A percentile compares a stretch with the other conserved stretches of the same genome.
Conservation (phyloP, 2,888 invertebrate genomes). For the Ischnus inquisitorius region DNA sequence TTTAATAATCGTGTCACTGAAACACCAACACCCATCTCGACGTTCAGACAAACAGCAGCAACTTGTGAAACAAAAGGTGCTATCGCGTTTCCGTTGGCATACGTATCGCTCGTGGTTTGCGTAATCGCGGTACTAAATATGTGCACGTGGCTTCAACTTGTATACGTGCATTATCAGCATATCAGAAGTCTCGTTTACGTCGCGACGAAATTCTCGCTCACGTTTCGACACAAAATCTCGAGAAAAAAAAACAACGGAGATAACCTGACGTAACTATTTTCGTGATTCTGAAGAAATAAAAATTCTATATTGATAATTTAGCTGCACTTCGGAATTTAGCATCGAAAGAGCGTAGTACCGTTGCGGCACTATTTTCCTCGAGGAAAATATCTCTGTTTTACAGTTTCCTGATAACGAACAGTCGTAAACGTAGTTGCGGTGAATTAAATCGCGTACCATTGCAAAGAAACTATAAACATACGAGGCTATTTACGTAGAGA, state of each 20-base stretch:
- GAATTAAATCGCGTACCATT: background rate
- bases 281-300: background rate
- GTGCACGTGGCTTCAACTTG: constrained; percentile 26
- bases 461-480: background rate
- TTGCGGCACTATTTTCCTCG: background rate
- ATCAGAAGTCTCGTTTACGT: background rate
- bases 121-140: constrained; percentile 43
- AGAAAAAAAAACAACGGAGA: constrained; percentile 1
- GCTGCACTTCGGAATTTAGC: too few relatives aligned
- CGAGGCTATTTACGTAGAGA: background rate
- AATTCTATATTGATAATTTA: background rate
- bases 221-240: background rate
- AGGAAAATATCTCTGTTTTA: background rate
- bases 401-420: background rate
- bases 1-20: background rate
- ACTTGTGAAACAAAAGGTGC: constrained; percentile 29
- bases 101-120: constrained; percentile 42
- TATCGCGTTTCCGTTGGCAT: constrained; percentile 38
- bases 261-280: background rate
- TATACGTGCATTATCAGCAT: constrained; percentile 33
- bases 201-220: background rate
- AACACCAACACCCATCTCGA: background rate
- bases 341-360: too few relatives aligned
- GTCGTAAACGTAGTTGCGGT: background rate
- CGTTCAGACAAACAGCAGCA: constrained; percentile 2